Percentiles rank a stretch among this genome's conserved stretches.
Conservation (phyloP, 2,797 vertebrate species). For the Neosilurus hyrtlii region DNA sequence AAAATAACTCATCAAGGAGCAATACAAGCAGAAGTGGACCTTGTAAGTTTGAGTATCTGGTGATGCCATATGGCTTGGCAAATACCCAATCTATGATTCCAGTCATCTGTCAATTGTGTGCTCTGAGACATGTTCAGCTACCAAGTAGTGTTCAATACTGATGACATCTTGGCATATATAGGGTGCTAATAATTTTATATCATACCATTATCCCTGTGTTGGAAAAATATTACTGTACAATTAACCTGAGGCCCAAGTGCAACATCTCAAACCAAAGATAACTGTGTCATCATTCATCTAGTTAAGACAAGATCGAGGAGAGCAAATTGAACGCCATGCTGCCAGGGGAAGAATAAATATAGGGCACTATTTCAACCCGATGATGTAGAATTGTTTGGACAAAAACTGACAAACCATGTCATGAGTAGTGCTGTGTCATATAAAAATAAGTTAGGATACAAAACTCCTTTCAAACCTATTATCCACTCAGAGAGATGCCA, state of each 20-base stretch:
- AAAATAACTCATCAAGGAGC: not conserved
- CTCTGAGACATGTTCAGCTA: not conserved
- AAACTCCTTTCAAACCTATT: slow-evolving; percentile 47
- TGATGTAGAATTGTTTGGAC: slow-evolving; percentile 38
- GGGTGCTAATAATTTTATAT: not conserved
- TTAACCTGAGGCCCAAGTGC: not conserved
- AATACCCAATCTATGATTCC: not conserved
- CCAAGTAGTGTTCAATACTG: not conserved
- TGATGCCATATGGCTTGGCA: not conserved
- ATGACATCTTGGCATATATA: not conserved
- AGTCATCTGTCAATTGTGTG: not conserved
- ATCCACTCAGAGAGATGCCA: slow-evolving; percentile 37
- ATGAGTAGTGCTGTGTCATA: slow-evolving; percentile 35
- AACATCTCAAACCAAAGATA: slow-evolving; percentile 8
- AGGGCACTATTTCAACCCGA: not conserved
- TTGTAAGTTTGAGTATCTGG: not conserved
- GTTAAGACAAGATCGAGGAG: slow-evolving; percentile 9
- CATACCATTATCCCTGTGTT: not conserved
- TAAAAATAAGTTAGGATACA: slow-evolving; percentile 38
- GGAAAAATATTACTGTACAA: slow-evolving; percentile 16
- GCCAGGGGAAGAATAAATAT: slow-evolving; percentile 23
- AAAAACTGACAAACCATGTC: slow-evolving; percentile 36
- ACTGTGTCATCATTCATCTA: slow-evolving; percentile 17
- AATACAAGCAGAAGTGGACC: not conserved
- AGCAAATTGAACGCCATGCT: not conserved